A percentile compares a stretch with the other conserved stretches of the same genome.
Conservation (phyloP, 2,888 invertebrate genomes). For the Ashinkailepas kermadecensis region DNA sequence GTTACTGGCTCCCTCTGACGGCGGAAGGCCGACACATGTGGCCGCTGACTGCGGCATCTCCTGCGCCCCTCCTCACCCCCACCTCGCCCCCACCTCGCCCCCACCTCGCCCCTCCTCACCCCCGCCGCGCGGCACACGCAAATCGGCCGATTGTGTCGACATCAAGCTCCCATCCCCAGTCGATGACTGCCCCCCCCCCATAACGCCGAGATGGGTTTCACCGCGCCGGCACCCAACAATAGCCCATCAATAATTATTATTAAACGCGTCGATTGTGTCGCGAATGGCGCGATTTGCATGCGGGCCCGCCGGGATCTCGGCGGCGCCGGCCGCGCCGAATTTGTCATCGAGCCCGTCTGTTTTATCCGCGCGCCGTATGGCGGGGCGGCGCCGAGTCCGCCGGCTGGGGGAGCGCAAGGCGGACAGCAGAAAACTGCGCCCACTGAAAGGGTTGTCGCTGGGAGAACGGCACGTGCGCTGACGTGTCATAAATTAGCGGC, state of each 20-base stretch:
- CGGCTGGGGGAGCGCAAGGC: not conserved
- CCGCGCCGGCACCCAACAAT: not conserved
- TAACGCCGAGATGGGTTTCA: not conserved
- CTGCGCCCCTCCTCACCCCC: not conserved
- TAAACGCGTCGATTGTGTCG: constrained; percentile 1
- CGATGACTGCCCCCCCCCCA: not conserved
- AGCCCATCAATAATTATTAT: constrained; percentile 18
- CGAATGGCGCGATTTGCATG: not conserved
- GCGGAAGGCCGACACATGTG: no score
- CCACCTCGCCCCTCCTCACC: no score
- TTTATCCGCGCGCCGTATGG: not conserved
- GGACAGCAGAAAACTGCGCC: not conserved
- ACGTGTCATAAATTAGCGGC: not conserved
- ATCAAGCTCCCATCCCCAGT: not conserved
- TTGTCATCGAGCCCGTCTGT: not conserved
- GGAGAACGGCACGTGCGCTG: not conserved
- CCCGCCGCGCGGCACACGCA: not conserved
- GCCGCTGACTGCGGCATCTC: no score
- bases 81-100: not conserved
- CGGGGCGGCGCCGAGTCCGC: not conserved
- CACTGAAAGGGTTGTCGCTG: not conserved
- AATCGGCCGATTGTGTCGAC: not conserved
- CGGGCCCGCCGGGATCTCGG: no score
- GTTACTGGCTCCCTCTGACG: no score
- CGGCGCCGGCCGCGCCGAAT: not conserved